A percentile compares a stretch with the other conserved stretches of the same genome.
These are phyloP conservation scores for Philopedon plagiatum DNA, from an alignment of 2,888 invertebrate genomes.

Conservation along the genomic window DNA sequence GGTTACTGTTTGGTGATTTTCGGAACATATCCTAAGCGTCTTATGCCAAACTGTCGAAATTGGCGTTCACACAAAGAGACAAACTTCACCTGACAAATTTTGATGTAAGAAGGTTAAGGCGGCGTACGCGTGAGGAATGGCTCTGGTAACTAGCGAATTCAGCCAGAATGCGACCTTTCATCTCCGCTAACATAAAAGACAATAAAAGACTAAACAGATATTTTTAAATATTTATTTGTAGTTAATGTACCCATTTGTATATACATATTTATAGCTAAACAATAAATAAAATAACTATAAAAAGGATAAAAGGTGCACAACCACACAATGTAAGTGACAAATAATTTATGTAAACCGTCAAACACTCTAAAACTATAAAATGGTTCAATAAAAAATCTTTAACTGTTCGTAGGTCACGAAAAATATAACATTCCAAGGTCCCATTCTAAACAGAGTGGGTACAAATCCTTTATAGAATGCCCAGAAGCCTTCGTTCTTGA, in stretches of 20 bases:
- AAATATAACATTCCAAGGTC: conserved; percentile 98
- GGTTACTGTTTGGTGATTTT: too few species aligned
- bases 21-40: too few species aligned
- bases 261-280: conserved; percentile 43
- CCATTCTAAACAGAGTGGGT: conserved; percentile 96
- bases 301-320: conserved; percentile 41
- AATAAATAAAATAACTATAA: conserved; percentile 43
- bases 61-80: too few species aligned
- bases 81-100: too few species aligned
- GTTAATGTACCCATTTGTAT: conserved; percentile 34
- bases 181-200: too few species aligned
- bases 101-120: too few species aligned
- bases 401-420: conserved; percentile 95
- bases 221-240: conserved; percentile 40
- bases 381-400: conserved; percentile 77
- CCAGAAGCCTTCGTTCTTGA: conserved; percentile 86
- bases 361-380: conserved; percentile 13
- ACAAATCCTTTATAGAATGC: conserved; percentile 96
- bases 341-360: conserved; percentile 29
- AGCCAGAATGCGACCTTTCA: too few species aligned
- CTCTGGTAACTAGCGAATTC: too few species aligned
- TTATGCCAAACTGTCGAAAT: too few species aligned
- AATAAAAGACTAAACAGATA: neutral
- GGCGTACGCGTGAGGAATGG: too few species aligned
- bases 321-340: conserved; percentile 26